Percentiles rank a stretch among this genome's conserved stretches.
phyloP scores from a whole-genome alignment of 1,140 invertebrate species.

The Zaprionus inermis region DNA sequence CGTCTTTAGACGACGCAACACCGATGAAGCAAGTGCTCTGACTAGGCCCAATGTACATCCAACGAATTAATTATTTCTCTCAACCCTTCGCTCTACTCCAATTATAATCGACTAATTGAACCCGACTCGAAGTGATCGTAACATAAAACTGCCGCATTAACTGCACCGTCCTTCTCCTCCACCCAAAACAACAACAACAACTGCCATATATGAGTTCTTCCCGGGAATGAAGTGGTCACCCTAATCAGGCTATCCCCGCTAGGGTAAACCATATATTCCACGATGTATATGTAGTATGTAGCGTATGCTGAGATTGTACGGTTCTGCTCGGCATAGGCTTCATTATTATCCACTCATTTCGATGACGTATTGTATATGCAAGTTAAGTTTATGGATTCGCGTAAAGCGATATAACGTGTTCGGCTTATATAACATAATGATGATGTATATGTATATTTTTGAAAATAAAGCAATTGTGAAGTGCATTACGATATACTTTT shows the following conservation, averaged over 20 bases:
- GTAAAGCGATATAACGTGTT: slow-evolving; percentile 40
- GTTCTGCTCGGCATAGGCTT: background rate
- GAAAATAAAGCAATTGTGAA: slow-evolving; percentile 71
- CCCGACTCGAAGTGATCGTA: slow-evolving; percentile 40
- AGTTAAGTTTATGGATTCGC: slow-evolving; percentile 62
- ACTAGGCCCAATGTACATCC: background rate
- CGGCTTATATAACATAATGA: slow-evolving; percentile 46
- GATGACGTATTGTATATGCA: slow-evolving; percentile 61
- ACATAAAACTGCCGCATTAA: slow-evolving; percentile 74
- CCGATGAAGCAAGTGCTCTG: background rate
- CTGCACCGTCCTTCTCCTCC: slow-evolving; percentile 36
- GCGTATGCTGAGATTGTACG: background rate
- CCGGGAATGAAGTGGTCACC: slow-evolving; percentile 19
- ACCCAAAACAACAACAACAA: slow-evolving; percentile 28
- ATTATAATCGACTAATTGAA: slow-evolving; percentile 35
- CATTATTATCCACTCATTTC: slow-evolving; percentile 36
- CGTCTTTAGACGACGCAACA: slow-evolving; percentile 46
- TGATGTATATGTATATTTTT: slow-evolving; percentile 57
- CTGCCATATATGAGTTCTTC: slow-evolving; percentile 60
- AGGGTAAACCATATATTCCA: background rate
- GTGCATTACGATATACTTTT: slow-evolving; percentile 31
- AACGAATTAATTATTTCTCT: slow-evolving; percentile 30
- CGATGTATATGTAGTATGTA: background rate
- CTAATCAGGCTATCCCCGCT: slow-evolving; percentile 7
- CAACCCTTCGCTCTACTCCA: background rate